Conservation (phyloP, 2,113 vertebrate genomes). For the Coracopsis vasa region DNA sequence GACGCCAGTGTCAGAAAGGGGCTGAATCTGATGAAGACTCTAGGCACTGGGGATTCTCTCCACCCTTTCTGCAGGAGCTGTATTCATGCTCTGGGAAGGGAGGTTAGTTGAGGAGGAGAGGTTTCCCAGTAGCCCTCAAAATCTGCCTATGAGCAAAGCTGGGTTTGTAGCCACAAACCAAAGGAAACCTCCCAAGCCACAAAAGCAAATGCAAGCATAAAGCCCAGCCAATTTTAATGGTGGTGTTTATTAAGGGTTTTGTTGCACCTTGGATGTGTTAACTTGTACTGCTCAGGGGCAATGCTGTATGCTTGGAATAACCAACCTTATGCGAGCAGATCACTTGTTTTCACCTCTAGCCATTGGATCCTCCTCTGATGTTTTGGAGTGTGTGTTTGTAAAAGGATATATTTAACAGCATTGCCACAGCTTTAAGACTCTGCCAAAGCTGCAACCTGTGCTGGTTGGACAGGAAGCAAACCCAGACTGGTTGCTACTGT, state of each 20-base stretch:
- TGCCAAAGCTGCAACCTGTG: not conserved
- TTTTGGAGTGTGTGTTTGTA: not conserved
- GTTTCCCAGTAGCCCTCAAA: not conserved
- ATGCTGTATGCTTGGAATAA: not conserved
- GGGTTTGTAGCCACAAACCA: constrained; percentile 29
- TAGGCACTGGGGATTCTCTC: not conserved
- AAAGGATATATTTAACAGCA: not conserved
- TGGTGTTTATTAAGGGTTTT: not conserved
- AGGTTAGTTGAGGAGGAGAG: not conserved
- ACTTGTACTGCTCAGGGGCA: not conserved
- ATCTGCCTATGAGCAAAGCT: not conserved
- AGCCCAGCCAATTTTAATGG: not conserved
- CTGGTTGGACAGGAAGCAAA: not conserved
- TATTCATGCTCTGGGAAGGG: not conserved
- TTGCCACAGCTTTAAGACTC: not conserved
- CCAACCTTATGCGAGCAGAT: not conserved
- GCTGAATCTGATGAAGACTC: not conserved
- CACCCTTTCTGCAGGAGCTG: not conserved
- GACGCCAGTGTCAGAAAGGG: not conserved
- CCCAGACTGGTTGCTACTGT: not conserved
- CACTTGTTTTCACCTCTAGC: not conserved
- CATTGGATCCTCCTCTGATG: not conserved
- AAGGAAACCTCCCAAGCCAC: not conserved
- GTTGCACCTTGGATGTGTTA: not conserved
- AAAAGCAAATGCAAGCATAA: not conserved